Evolutionary conservation across 1,140 invertebrate genomes (phyloP).

Genomic region (Ceratina australensis): DNA sequence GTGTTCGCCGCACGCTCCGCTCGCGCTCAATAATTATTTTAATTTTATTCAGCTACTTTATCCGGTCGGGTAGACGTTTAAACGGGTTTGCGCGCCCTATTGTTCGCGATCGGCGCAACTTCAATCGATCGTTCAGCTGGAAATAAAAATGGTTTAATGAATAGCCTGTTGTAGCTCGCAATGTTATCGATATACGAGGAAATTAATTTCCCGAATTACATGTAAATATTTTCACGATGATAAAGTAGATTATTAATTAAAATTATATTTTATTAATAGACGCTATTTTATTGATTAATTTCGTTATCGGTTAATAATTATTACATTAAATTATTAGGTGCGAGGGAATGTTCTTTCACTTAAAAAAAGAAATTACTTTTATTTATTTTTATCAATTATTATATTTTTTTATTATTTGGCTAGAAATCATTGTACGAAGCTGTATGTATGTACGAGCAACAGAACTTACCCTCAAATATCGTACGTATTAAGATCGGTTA

Average conservation of each 20-base stretch:
- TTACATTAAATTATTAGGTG: background rate
- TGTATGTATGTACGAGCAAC: too few relatives aligned
- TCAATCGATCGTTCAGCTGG: conserved; percentile 7
- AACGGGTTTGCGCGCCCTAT: background rate
- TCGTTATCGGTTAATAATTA: background rate
- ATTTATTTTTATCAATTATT: too few relatives aligned
- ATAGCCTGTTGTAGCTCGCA: background rate
- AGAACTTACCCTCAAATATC: too few relatives aligned
- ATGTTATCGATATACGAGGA: background rate
- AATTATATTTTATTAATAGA: background rate
- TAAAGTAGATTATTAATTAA: background rate
- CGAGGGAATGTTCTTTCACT: too few relatives aligned
- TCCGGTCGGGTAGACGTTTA: background rate
- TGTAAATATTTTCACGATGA: too few relatives aligned
- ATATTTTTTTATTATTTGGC: too few relatives aligned
- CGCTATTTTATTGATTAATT: background rate
- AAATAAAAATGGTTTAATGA: conserved; percentile 18
- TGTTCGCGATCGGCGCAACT: conserved; percentile 14
- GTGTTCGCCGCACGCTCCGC: background rate
- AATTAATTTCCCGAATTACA: background rate
- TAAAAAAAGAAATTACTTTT: too few relatives aligned
- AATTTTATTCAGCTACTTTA: conserved; percentile 23
- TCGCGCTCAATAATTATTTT: conserved; percentile 29
- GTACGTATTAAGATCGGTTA: too few relatives aligned
- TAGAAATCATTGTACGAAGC: too few relatives aligned